Evolutionary conservation across 2,113 vertebrate genomes (phyloP).

Genomic region (Ceyx cyanopectus): DNA sequence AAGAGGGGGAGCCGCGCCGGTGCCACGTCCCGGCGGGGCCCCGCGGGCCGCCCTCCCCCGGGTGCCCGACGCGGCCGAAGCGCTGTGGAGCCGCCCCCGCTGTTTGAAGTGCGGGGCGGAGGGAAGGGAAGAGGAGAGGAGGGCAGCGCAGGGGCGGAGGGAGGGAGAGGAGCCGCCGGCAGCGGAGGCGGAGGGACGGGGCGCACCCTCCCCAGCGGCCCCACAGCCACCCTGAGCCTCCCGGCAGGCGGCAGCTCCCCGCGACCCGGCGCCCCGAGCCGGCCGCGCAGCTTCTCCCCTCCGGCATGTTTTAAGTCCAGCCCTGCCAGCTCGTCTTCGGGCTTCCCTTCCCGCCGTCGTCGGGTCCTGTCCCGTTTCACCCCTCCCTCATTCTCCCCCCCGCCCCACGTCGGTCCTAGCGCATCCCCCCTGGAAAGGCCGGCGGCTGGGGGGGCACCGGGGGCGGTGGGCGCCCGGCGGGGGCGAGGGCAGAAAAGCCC

Average conservation of each 20-base stretch:
- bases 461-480: conserved; percentile 23
- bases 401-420: conserved; percentile 13
- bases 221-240: conserved; percentile 6
- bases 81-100: conserved; percentile 8
- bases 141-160: not conserved
- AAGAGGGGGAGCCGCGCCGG: not conserved
- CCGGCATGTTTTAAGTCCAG: conserved; percentile 36
- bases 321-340: no score
- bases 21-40: conserved; percentile 34
- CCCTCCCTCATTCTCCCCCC: not conserved
- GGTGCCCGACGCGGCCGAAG: not conserved
- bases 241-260: not conserved
- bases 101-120: conserved; percentile 39
- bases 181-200: conserved; percentile 12
- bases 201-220: conserved; percentile 9
- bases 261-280: not conserved
- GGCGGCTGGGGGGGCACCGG: conserved; percentile 60
- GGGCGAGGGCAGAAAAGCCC: conserved; percentile 50
- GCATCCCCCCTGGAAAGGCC: conserved; percentile 51
- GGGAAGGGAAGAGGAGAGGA: not conserved
- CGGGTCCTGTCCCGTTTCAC: not conserved
- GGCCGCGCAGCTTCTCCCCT: not conserved
- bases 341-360: not conserved
- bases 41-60: not conserved
- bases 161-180: not conserved